These are phyloP conservation scores for Caretta caretta DNA, from an alignment of 2,113 vertebrate species.

Conservation along the genomic window DNA sequence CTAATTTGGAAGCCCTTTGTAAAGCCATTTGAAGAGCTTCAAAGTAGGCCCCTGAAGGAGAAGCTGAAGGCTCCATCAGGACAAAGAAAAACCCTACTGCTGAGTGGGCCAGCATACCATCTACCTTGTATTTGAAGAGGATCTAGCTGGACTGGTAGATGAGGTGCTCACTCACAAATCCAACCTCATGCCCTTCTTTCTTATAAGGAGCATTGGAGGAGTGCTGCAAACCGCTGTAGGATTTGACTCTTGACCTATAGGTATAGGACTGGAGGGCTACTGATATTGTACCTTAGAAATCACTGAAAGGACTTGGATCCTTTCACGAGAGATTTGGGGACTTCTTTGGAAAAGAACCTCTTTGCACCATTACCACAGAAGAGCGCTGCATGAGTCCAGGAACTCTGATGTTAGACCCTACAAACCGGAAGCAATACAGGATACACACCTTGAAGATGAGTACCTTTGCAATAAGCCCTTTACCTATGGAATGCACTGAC, in stretches of 20 bases:
- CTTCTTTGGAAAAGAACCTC: fast-evolving
- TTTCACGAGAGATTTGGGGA: fast-evolving
- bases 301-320: fast-evolving
- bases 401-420: not conserved
- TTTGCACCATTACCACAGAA: fast-evolving
- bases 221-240: not conserved
- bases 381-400: fast-evolving
- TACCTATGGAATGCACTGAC: not conserved
- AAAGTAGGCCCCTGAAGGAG: not conserved
- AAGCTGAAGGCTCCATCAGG: not conserved
- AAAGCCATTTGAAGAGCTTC: not conserved
- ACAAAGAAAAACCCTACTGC: too few relatives aligned
- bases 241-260: not conserved
- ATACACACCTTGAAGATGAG: fast-evolving
- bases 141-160: too few relatives aligned
- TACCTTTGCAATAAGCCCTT: fast-evolving
- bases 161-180: not conserved
- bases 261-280: too few relatives aligned
- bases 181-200: not conserved
- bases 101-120: not conserved
- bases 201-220: not conserved
- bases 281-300: not conserved
- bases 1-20: not conserved
- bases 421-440: not conserved
- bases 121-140: too few relatives aligned